These are phyloP conservation scores for Salarias fasciatus DNA, from an alignment of 2,797 vertebrate species.

Conservation along the genomic window DNA sequence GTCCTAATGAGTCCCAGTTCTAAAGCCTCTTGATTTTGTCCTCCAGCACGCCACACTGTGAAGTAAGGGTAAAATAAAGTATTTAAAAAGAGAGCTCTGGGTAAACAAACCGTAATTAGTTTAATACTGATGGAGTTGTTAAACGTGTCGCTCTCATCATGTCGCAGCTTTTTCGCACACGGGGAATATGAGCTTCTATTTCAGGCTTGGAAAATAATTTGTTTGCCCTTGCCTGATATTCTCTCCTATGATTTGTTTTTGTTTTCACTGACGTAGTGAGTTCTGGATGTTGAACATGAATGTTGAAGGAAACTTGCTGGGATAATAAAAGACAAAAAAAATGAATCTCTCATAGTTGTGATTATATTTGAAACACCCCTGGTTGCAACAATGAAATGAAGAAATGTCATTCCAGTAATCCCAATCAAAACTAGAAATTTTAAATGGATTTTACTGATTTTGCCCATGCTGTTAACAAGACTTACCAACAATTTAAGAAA, in stretches of 20 bases:
- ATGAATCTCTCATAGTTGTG: too few relatives aligned
- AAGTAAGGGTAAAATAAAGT: slow-evolving; percentile 16
- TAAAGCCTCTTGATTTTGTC: slow-evolving; percentile 57
- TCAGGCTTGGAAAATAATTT: not conserved
- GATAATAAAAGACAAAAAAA: too few relatives aligned
- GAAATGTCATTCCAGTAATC: too few relatives aligned
- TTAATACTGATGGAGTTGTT: slow-evolving; percentile 21
- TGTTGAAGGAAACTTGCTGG: too few relatives aligned
- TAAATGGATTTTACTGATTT: too few relatives aligned
- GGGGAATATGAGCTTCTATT: not conserved
- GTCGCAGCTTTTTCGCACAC: slow-evolving; percentile 6
- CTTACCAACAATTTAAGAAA: too few relatives aligned
- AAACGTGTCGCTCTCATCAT: slow-evolving; percentile 13
- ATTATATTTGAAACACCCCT: too few relatives aligned
- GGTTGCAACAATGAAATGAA: too few relatives aligned
- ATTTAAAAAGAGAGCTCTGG: slow-evolving; percentile 21
- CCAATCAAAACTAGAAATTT: too few relatives aligned
- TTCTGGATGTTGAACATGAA: too few relatives aligned
- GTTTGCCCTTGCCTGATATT: slow-evolving; percentile 19
- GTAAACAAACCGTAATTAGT: slow-evolving; percentile 53
- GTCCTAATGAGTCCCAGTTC: slow-evolving; percentile 11
- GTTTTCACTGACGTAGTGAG: too few relatives aligned
- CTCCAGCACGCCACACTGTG: slow-evolving; percentile 35
- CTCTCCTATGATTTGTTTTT: not conserved
- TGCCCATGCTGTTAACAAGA: too few relatives aligned